Base-by-base conservation (phyloP, 2,113 vertebrate genomes). In the Machaerirhynchus nigripectus region DNA sequence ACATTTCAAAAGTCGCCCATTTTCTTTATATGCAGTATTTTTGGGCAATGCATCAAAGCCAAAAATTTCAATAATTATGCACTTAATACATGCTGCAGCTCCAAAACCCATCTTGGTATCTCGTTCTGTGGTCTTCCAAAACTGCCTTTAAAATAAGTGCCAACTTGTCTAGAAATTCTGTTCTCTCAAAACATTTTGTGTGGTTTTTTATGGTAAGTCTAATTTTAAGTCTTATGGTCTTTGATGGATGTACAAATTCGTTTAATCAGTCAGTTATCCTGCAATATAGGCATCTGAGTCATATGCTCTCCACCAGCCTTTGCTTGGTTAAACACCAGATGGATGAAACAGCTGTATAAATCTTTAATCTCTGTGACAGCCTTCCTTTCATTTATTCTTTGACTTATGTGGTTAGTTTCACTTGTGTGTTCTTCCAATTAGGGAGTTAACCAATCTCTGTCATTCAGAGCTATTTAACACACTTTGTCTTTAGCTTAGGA, bases 261-360 rank as follows among this genome's bases (percentile, higher is more conserved):
- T 94, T 93, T 85, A 83, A 94, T 85, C 87, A 95, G 87, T 70
- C 87, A 85, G 49, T 85, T 92, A 77, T 69, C 63, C 75, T 57
- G 42, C 84, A 82, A 53, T 79, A 83, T 35, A 85, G 78, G 50
- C 67, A 82, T 87, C 67, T 92, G 87, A 96, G 87, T 94, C 96
- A 95, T 89, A 84, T 79, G 89, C 28, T 91, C 33, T 91, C 67
- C 63, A 91, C 61, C 65, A 96, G 87, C 26, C 84, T 94, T 83
- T 94, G 87, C 95, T 85, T 97, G 90, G 87, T 90, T 95, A 96
- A 97, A 70, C 87, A 97, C 67, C 94, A 96, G 87, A 96, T 94
- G 95, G 90, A 97, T 96, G 85, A 85, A 96, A 94, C 91, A 96
- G 82, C 87, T 96, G 90, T 96, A 96, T 90, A 90, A 93, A 94